These are phyloP conservation scores for Zeuzera pyrina DNA, from an alignment of 2,888 invertebrate genomes.

Conservation along the genomic window DNA sequence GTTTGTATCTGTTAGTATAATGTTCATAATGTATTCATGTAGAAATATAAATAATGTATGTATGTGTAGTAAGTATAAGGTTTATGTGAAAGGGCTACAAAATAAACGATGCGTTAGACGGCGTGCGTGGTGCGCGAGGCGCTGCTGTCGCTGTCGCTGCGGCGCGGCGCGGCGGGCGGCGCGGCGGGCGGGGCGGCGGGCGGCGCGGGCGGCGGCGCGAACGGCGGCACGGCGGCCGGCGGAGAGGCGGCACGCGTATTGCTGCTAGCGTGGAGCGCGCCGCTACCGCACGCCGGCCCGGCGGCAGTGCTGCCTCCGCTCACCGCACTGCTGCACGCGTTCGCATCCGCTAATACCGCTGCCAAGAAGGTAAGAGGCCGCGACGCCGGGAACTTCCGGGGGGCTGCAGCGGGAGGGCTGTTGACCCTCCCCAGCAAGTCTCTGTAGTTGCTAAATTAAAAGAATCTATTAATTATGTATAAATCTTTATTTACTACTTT, in stretches of 20 bases:
- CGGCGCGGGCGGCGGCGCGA: constrained; percentile 14
- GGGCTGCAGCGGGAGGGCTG: too few species aligned
- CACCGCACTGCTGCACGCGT: constrained; percentile 51
- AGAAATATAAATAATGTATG: too few species aligned
- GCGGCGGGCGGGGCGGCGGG: constrained; percentile 34
- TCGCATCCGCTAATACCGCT: constrained; percentile 46
- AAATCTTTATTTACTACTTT: too few species aligned
- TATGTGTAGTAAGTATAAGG: too few species aligned
- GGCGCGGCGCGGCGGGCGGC: constrained; percentile 20
- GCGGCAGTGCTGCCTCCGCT: constrained; percentile 47
- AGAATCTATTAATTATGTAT: too few species aligned
- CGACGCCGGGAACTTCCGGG: too few species aligned
- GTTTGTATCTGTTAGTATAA: too few species aligned
- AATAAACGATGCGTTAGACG: too few species aligned
- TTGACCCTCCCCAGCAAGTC: too few species aligned
- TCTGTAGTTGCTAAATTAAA: too few species aligned
- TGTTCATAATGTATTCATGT: too few species aligned
- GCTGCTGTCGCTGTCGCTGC: constrained; percentile 39
- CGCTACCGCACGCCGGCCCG: constrained; percentile 34
- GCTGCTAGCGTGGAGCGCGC: constrained; percentile 42
- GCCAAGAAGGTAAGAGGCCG: constrained; percentile 57
- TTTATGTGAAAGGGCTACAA: too few species aligned
- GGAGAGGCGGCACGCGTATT: constrained; percentile 39
- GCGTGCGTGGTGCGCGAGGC: constrained; percentile 74
- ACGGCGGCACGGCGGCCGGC: constrained; percentile 13